Evolutionary conservation across 2,888 invertebrate species (phyloP).

Genomic region (Cactoblastis cactorum): DNA sequence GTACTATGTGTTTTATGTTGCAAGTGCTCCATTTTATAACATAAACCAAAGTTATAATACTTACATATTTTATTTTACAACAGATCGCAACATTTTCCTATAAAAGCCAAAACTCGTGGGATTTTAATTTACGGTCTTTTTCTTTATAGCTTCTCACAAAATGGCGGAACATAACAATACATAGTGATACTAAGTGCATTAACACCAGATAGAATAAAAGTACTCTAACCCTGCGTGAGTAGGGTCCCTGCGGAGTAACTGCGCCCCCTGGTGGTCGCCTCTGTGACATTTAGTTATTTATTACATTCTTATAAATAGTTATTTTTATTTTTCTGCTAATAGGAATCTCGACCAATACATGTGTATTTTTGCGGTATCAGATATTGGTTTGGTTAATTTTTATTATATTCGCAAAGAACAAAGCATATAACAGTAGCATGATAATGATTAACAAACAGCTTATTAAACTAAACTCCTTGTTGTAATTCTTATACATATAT

Average conservation of each 20-base stretch:
- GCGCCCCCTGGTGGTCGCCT: constrained; percentile 31
- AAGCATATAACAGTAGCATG: no score
- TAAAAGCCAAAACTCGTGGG: neutral
- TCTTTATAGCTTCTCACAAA: constrained; percentile 11
- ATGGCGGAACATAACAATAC: constrained; percentile 14
- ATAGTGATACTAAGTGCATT: constrained; percentile 47
- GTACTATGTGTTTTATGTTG: no score
- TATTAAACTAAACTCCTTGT: no score
- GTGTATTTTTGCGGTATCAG: no score
- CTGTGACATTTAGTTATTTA: constrained; percentile 35
- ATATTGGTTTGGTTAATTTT: no score
- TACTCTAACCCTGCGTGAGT: constrained; percentile 46
- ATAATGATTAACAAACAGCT: no score
- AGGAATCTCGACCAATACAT: neutral
- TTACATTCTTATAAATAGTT: constrained; percentile 23
- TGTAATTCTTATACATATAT: no score
- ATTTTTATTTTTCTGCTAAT: constrained; percentile 11
- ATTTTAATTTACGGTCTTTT: neutral
- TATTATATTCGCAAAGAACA: no score
- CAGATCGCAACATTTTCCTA: neutral
- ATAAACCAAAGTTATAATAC: no score
- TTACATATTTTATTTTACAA: no score
- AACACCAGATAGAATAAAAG: constrained; percentile 39
- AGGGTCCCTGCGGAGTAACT: constrained; percentile 31
- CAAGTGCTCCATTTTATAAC: no score